A percentile compares a stretch with the other conserved stretches of the same genome.
These are phyloP conservation scores for Coracias cyanogaster DNA, from an alignment of 2,797 vertebrate species.

Conservation along the genomic window DNA sequence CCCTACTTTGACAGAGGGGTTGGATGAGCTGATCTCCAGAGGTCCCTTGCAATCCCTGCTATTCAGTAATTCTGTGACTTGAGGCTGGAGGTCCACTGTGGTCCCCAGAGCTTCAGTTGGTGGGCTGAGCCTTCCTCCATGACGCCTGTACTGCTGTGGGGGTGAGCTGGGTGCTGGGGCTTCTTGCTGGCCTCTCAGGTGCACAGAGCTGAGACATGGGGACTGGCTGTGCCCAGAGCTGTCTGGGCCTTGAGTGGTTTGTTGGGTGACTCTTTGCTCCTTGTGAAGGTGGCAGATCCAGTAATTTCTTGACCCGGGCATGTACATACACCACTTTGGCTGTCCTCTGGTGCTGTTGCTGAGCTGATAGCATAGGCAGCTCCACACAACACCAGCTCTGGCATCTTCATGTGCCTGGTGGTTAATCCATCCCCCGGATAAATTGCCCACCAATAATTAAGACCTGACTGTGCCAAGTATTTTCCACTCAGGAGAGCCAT, in stretches of 20 bases:
- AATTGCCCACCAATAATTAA: neutral
- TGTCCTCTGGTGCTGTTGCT: neutral
- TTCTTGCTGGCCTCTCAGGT: neutral
- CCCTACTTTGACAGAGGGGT: too few relatives aligned
- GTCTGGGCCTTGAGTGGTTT: rapidly evolving
- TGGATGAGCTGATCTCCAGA: too few relatives aligned
- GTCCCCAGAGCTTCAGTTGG: rapidly evolving
- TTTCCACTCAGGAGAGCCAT: neutral
- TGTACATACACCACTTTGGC: neutral
- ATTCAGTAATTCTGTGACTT: too few relatives aligned
- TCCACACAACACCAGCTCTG: rapidly evolving
- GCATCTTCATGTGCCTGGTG: rapidly evolving
- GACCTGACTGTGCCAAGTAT: neutral
- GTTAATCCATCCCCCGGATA: neutral
- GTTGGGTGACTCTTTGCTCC: neutral
- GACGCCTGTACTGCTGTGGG: neutral
- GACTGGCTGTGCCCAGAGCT: neutral
- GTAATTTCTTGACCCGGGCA: neutral
- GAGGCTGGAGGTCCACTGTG: neutral
- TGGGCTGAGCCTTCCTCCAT: rapidly evolving
- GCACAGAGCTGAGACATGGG: neutral
- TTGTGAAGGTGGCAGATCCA: rapidly evolving
- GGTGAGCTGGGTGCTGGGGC: neutral
- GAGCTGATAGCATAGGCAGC: neutral
- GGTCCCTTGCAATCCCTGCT: too few relatives aligned